Evolutionary conservation across 2,888 invertebrate genomes (phyloP).

Genomic region (Salticus scenicus): DNA sequence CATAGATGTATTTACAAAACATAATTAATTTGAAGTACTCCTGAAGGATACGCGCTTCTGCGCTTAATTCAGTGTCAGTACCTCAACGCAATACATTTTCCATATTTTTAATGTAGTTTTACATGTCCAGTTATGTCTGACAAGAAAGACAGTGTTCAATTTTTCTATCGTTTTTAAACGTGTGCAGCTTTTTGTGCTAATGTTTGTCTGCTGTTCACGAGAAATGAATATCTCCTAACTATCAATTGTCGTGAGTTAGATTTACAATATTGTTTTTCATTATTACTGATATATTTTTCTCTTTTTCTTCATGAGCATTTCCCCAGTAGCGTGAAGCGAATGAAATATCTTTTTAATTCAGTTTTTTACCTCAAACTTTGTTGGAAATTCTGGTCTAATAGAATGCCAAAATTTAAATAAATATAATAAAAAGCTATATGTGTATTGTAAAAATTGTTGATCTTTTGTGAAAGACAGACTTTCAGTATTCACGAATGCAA

Average conservation of each 20-base stretch:
- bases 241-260: conserved; percentile 21
- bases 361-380: too few relatives aligned
- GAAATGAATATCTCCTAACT: conserved; percentile 30
- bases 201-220: conserved; percentile 49
- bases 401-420: conserved; percentile 5
- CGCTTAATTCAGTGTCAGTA: conserved; percentile 37
- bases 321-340: too few relatives aligned
- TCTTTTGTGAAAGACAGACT: conserved; percentile 16
- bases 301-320: too few relatives aligned
- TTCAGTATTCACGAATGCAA: conserved; percentile 57
- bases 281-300: neutral
- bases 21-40: neutral
- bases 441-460: conserved; percentile 9
- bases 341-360: too few relatives aligned
- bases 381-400: neutral
- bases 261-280: conserved; percentile 10
- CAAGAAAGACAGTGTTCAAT: conserved; percentile 32
- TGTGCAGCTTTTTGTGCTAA: conserved; percentile 55
- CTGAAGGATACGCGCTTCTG: neutral
- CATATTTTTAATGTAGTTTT: conserved; percentile 51
- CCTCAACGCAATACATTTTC: conserved; percentile 52
- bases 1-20: neutral
- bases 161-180: conserved; percentile 59
- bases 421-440: too few relatives aligned
- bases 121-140: conserved; percentile 34